phyloP scores from a whole-genome alignment of 2,888 invertebrate species.

The Cerastoderma edule region DNA sequence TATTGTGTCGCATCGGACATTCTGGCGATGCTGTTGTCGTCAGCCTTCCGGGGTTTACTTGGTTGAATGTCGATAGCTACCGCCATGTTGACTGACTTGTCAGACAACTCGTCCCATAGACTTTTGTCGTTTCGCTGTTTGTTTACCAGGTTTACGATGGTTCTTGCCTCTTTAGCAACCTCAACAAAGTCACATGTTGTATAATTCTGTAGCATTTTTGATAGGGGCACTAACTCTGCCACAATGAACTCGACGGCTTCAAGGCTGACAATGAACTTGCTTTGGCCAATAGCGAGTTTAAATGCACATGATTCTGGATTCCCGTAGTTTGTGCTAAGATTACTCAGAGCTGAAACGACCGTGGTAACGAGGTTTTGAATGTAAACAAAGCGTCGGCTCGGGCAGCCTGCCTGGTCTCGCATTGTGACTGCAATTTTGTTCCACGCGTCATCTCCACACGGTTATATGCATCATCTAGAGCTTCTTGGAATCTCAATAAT shows the following conservation, averaged over 20 bases:
- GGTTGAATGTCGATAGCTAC: not conserved
- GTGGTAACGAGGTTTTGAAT: constrained; percentile 23
- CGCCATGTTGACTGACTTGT: not conserved
- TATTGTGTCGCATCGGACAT: not conserved
- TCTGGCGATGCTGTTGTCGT: constrained; percentile 4
- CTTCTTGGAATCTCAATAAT: constrained; percentile 7
- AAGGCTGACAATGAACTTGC: constrained; percentile 35
- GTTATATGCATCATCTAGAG: constrained; percentile 15
- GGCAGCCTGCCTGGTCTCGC: constrained; percentile 37
- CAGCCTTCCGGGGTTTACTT: not conserved
- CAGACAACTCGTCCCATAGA: constrained; percentile 12
- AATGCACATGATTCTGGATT: constrained; percentile 25
- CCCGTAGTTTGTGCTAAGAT: constrained; percentile 17
- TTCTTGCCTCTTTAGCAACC: not conserved
- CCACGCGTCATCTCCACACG: constrained; percentile 17
- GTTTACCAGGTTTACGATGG: not conserved
- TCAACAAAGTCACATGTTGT: constrained; percentile 5
- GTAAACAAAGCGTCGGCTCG: constrained; percentile 2
- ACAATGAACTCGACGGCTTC: constrained; percentile 30
- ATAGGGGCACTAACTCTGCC: not conserved
- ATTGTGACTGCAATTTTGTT: constrained; percentile 24
- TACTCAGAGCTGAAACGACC: constrained; percentile 17
- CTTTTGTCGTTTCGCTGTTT: constrained; percentile 2
- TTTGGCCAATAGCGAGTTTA: constrained; percentile 23
- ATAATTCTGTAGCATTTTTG: not conserved